Base-by-base conservation (phyloP, 2,797 vertebrate species). In the Sandelia bainsii region DNA sequence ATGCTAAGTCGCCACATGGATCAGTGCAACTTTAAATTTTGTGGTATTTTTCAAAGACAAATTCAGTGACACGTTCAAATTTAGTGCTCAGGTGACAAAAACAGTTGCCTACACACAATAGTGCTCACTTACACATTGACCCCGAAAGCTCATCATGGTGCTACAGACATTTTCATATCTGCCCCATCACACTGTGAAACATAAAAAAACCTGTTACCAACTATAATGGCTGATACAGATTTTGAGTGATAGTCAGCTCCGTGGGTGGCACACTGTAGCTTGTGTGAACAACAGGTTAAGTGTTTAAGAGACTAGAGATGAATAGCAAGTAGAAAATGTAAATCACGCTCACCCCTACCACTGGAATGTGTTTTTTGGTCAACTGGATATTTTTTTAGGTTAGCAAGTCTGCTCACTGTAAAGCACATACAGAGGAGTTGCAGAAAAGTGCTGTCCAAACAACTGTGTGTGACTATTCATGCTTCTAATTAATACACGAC, bases 51-150 rank as follows among this genome's bases (percentile, higher is more conserved):
- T 65, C 37, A 44, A 39, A 13, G 48, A 23, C 48, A 51, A 51
- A 58, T 25, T 58, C 37, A 66, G 16, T 29, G 52, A 70, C 29
- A 80, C 71, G 80, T 76, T 62, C 32, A 76, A 46, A 76, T 20
- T 69, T 23, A 54, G 39, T 51, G 40, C 61, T 2, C 23, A 40
- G 20, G 32, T 39, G 53, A 70, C 50, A 59, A 53, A 25, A 59
- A 32, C 51, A 34, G 29, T 56, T 19, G 14, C 34, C 14, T 61
- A 37, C 4, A 48, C 37, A 60, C 40, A 45, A 4, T 2, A 27
- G 29, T 63, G 60, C 13, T 63, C 52, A 79, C 79, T 80, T 61
- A 74, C 34, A 75, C 54, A 63, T 53, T 16, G 48, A 61, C 17
- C 37, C 50, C 59, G 40, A 66, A 72, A 45, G 51, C 64, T 82